A percentile compares a stretch with the other conserved stretches of the same genome.
Conservation (phyloP, 2,113 vertebrate genomes). For the Tetraodon nigroviridis region DNA sequence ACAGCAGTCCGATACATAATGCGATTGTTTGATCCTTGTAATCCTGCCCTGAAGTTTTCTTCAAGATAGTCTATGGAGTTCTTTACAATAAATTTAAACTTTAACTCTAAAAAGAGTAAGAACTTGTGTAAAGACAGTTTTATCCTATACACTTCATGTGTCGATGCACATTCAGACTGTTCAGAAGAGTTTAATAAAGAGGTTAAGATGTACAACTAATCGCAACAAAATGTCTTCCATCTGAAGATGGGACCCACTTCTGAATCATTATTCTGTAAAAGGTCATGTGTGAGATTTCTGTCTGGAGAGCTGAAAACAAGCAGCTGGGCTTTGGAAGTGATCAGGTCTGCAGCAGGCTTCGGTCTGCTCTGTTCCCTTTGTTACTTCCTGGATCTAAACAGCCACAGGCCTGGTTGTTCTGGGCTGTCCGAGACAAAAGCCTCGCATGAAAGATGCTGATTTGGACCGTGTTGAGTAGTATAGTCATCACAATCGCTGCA, state of each 20-base stretch:
- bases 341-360: not conserved
- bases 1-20: slow-evolving; percentile 17
- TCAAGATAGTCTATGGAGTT: slow-evolving; percentile 4
- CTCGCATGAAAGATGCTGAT: no score
- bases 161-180: no score
- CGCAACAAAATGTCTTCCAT: not conserved
- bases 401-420: slow-evolving; percentile 16
- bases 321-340: slow-evolving; percentile 1
- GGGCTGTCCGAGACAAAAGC: slow-evolving; percentile 14
- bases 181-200: not conserved
- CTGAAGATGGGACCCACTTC: slow-evolving; percentile 40
- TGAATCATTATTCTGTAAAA: slow-evolving; percentile 27
- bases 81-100: slow-evolving; percentile 22
- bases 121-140: slow-evolving; percentile 3
- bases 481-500: no score
- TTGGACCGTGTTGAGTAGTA: no score
- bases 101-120: slow-evolving; percentile 4
- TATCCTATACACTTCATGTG: no score
- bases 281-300: not conserved
- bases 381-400: slow-evolving; percentile 16
- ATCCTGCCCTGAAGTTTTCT: slow-evolving; percentile 8
- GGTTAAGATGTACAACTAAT: slow-evolving; percentile 27
- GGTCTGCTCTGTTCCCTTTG: slow-evolving; percentile 9
- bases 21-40: slow-evolving; percentile 22
- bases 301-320: slow-evolving; percentile 14